Percentiles rank a stretch among this genome's conserved stretches.
Evolutionary conservation across 2,113 vertebrate genomes (phyloP).

Genomic region (Leptocoma aspasia): DNA sequence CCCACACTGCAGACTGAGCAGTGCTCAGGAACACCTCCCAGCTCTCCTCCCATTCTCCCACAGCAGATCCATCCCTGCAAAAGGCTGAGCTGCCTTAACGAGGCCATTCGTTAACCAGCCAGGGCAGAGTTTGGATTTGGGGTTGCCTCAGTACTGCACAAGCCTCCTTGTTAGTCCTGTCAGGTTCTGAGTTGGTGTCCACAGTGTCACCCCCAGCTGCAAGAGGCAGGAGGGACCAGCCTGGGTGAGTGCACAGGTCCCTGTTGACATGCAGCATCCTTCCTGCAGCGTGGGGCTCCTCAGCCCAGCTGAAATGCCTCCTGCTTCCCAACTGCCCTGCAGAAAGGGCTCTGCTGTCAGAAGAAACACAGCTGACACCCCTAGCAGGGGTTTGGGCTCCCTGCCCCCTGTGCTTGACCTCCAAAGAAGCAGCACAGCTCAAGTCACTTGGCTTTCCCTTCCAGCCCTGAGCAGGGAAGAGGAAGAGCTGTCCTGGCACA

Average conservation of each 20-base stretch:
- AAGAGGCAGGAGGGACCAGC: neutral
- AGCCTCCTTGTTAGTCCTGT: neutral
- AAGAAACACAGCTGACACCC: neutral
- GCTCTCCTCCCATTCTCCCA: neutral
- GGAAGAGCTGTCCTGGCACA: neutral
- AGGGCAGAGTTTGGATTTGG: neutral
- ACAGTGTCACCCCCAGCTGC: neutral
- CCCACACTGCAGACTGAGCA: fast-evolving
- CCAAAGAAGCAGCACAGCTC: neutral
- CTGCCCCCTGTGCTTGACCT: neutral
- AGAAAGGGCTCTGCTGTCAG: neutral
- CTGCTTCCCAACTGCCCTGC: neutral
- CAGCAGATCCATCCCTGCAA: neutral
- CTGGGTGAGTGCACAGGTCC: fast-evolving
- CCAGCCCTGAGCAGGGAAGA: neutral
- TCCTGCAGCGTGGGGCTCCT: neutral
- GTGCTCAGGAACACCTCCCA: neutral
- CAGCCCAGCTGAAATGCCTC: neutral
- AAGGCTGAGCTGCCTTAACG: neutral
- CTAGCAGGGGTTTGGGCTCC: neutral
- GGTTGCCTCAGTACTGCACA: neutral
- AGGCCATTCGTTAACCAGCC: neutral
- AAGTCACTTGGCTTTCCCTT: neutral
- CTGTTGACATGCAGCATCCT: neutral
- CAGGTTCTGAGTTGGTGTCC: neutral